Evolutionary conservation across 2,113 vertebrate species (phyloP).

Genomic region (Epinephelus moara): DNA sequence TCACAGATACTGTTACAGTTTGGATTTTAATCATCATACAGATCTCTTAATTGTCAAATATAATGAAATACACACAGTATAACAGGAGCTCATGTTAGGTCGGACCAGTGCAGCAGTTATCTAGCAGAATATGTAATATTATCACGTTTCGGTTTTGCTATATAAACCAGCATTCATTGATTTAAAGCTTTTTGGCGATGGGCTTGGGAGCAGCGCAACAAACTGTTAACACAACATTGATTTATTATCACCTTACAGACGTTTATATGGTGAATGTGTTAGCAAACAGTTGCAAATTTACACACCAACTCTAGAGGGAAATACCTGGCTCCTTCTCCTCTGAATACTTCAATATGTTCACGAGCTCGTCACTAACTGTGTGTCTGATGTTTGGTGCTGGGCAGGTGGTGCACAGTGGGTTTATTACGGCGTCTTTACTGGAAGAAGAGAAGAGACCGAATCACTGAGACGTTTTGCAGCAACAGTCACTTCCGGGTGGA

Average conservation of each 20-base stretch:
- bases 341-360: neutral
- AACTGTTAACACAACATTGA: neutral
- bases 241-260: neutral
- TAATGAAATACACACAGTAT: constrained; percentile 6
- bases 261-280: neutral
- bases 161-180: neutral
- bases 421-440: too few species aligned
- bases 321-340: too few species aligned
- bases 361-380: too few species aligned
- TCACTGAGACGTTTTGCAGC: too few species aligned
- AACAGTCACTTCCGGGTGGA: too few species aligned
- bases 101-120: neutral
- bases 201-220: neutral
- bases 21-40: neutral
- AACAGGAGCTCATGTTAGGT: neutral
- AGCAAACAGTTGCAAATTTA: neutral
- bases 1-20: constrained; percentile 18
- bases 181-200: neutral
- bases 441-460: too few species aligned
- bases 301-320: too few species aligned
- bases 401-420: too few species aligned
- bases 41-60: constrained; percentile 16
- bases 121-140: too few species aligned
- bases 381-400: neutral
- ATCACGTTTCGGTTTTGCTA: neutral